phyloP scores from a whole-genome alignment of 1,140 invertebrate genomes.

The Drosophila sucinea region DNA sequence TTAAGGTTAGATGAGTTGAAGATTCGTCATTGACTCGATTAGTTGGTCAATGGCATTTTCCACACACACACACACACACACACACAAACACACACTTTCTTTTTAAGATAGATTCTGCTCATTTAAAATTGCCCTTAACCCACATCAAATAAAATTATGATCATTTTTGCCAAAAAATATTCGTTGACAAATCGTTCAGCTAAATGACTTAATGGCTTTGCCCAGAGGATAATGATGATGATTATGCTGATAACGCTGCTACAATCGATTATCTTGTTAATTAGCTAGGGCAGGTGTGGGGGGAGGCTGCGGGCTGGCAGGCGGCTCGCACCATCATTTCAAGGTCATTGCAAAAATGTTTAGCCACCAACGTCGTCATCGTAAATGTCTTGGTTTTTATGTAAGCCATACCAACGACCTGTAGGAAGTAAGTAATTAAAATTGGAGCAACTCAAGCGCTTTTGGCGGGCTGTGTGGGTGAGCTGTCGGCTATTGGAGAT shows the following conservation, averaged over 20 bases:
- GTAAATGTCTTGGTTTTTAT: slow-evolving; percentile 34
- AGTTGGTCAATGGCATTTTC: slow-evolving; percentile 64
- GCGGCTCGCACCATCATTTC: slow-evolving; percentile 27
- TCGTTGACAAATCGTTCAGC: slow-evolving; percentile 65
- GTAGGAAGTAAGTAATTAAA: slow-evolving; percentile 68
- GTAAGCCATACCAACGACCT: slow-evolving; percentile 47
- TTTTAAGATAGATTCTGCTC: slow-evolving; percentile 48
- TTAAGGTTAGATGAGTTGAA: slow-evolving; percentile 56
- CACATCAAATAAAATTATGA: slow-evolving; percentile 67
- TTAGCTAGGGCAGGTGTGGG: slow-evolving; percentile 37
- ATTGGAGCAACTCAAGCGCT: slow-evolving; percentile 50
- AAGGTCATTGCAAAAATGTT: slow-evolving; percentile 65
- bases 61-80: slow-evolving; percentile 23
- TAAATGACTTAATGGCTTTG: slow-evolving; percentile 64
- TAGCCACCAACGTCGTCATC: slow-evolving; percentile 25
- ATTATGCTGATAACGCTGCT: slow-evolving; percentile 41
- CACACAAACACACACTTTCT: background rate
- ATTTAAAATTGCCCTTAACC: slow-evolving; percentile 63
- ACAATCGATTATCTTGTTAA: slow-evolving; percentile 69
- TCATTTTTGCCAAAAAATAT: slow-evolving; percentile 47
- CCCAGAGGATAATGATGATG: slow-evolving; percentile 43
- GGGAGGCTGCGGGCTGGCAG: slow-evolving; percentile 25
- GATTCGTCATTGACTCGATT: slow-evolving; percentile 73
- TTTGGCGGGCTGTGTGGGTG: slow-evolving; percentile 34
- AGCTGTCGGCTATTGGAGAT: slow-evolving; percentile 13